Evolutionary conservation across 2,888 invertebrate species (phyloP).

Genomic region (Synanthedon myopaeformis): DNA sequence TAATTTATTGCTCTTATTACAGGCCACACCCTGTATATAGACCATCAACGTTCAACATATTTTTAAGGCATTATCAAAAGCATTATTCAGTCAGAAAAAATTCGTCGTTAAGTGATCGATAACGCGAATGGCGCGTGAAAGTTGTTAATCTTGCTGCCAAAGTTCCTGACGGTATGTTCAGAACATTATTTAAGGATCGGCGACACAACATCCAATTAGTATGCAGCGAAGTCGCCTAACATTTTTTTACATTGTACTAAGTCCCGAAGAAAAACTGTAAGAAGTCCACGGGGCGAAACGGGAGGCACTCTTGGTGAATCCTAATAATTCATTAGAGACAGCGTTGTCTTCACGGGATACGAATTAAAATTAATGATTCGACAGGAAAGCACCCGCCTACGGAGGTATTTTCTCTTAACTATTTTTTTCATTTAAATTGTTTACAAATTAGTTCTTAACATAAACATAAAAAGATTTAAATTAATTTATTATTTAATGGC

Average conservation of each 20-base stretch:
- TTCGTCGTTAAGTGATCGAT: slow-evolving; percentile 45
- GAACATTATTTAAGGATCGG: slow-evolving; percentile 40
- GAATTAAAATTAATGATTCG: slow-evolving; percentile 71
- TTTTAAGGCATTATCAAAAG: too few species aligned
- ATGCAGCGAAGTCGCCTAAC: slow-evolving; percentile 58
- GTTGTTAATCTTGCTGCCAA: slow-evolving; percentile 59
- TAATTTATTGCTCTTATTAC: too few species aligned
- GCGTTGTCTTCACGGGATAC: slow-evolving; percentile 54
- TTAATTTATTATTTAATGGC: too few species aligned
- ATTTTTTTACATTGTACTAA: slow-evolving; percentile 69
- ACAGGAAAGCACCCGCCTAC: slow-evolving; percentile 49
- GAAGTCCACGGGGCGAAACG: slow-evolving; percentile 37
- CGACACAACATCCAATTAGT: slow-evolving; percentile 68
- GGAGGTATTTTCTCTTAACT: slow-evolving; percentile 14
- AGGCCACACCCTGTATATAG: too few species aligned
- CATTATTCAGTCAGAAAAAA: slow-evolving; percentile 28
- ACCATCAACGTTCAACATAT: too few species aligned
- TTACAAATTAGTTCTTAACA: neutral
- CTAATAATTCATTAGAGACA: slow-evolving; percentile 67
- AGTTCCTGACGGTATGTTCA: slow-evolving; percentile 48
- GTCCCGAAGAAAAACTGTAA: slow-evolving; percentile 59
- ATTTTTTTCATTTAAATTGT: too few species aligned
- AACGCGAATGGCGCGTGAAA: slow-evolving; percentile 46
- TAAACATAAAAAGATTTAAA: neutral
- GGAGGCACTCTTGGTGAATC: slow-evolving; percentile 54